phyloP scores from a whole-genome alignment of 2,113 vertebrate species.

The Pyxicephalus adspersus region DNA sequence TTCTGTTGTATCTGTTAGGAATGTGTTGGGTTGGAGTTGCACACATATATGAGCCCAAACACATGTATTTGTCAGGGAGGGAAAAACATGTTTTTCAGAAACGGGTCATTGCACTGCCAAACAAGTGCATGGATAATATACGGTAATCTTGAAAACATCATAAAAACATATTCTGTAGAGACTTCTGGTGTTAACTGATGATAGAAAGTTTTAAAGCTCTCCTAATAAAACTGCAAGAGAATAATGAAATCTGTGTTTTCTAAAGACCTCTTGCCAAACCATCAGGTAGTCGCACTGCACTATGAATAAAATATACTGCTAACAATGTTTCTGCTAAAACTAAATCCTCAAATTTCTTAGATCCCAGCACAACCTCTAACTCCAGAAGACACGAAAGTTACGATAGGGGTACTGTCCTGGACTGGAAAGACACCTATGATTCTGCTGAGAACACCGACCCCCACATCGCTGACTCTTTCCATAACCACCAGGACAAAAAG shows the following conservation, averaged over 20 bases:
- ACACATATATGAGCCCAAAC: no score
- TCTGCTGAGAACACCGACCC: slow-evolving; percentile 92
- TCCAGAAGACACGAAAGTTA: slow-evolving; percentile 79
- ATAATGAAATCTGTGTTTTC: slow-evolving; percentile 1
- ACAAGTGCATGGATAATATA: slow-evolving; percentile 1
- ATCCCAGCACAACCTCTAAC: slow-evolving; percentile 86
- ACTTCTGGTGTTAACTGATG: not conserved
- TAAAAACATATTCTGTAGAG: not conserved
- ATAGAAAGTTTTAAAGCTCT: not conserved
- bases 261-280: slow-evolving; percentile 11
- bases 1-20: no score
- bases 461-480: slow-evolving; percentile 91
- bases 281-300: not conserved
- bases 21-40: no score
- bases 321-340: slow-evolving; percentile 85
- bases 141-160: not conserved
- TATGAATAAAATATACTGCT: slow-evolving; percentile 65
- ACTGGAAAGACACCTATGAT: slow-evolving; percentile 85
- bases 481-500: slow-evolving; percentile 94
- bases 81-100: no score
- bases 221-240: not conserved
- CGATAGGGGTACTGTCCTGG: slow-evolving; percentile 87
- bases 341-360: slow-evolving; percentile 89
- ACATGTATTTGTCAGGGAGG: no score
- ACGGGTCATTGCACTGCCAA: not conserved